Percentiles rank a stretch among this genome's conserved stretches.
These are phyloP conservation scores for Xestia rhomboidea DNA, from an alignment of 2,888 invertebrate species.

Conservation along the genomic window DNA sequence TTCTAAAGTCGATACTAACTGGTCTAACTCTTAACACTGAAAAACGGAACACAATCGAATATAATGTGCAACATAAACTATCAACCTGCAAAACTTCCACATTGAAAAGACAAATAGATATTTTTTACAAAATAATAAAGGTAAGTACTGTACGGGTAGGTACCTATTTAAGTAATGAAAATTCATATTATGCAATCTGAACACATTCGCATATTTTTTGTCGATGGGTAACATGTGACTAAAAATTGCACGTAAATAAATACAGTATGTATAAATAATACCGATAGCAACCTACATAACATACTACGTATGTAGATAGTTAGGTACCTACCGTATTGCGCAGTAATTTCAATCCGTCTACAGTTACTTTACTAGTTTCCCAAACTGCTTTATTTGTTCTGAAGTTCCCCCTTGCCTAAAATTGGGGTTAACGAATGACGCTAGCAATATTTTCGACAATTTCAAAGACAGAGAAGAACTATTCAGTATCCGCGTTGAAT, in stretches of 20 bases:
- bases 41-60: neutral
- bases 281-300: constrained; percentile 27
- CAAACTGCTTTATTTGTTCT: constrained; percentile 11
- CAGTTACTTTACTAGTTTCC: constrained; percentile 7
- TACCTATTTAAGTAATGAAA: neutral
- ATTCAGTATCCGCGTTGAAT: neutral
- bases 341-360: constrained; percentile 24
- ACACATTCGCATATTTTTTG: constrained; percentile 4
- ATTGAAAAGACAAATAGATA: neutral
- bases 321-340: constrained; percentile 19
- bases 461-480: neutral
- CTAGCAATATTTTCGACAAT: constrained; percentile 5
- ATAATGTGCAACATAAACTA: constrained; percentile 11
- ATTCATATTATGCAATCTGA: neutral
- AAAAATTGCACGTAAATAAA: constrained; percentile 11
- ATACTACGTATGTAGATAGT: constrained; percentile 11
- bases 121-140: neutral
- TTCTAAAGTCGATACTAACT: neutral
- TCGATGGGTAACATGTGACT: constrained; percentile 8
- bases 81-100: constrained; percentile 5
- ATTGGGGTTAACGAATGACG: constrained; percentile 26
- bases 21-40: neutral
- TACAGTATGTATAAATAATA: neutral
- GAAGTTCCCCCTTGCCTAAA: neutral
- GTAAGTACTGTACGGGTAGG: constrained; percentile 9